These are phyloP conservation scores for Cebus imitator DNA, from an alignment of 2,113 vertebrate species.

Conservation along the genomic window DNA sequence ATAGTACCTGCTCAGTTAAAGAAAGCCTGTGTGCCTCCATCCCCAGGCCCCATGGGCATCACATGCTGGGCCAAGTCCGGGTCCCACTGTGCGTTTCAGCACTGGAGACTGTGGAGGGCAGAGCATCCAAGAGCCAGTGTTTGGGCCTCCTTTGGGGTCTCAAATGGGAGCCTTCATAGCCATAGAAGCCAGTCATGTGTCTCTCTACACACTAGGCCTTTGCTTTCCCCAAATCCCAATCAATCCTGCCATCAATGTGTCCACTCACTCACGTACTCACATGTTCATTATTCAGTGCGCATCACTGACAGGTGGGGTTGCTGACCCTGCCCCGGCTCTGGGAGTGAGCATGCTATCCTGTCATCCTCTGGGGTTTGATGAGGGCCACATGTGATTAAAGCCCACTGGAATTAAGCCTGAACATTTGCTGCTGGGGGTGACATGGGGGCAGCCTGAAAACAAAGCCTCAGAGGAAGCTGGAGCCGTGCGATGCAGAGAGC, in stretches of 20 bases:
- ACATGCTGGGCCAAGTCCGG: background rate
- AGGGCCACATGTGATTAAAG: background rate
- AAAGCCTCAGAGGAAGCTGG: too few relatives aligned
- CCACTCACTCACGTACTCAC: background rate
- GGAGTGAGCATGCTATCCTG: background rate
- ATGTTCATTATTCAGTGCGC: background rate
- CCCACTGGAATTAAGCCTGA: background rate
- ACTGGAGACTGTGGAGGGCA: background rate
- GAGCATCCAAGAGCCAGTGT: fast-evolving
- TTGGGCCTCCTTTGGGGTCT: background rate
- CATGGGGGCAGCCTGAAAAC: background rate
- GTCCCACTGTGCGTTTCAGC: fast-evolving
- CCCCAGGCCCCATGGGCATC: fast-evolving
- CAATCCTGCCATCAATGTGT: too few relatives aligned
- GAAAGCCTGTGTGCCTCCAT: fast-evolving
- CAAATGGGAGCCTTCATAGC: background rate
- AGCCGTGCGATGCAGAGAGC: background rate
- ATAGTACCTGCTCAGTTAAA: background rate
- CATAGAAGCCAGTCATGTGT: background rate
- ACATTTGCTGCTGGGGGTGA: background rate
- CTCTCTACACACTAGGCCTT: background rate
- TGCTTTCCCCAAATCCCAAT: background rate
- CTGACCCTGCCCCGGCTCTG: too few relatives aligned
- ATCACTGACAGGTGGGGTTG: background rate
- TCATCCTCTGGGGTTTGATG: background rate